Evolutionary conservation across 2,113 vertebrate genomes (phyloP).

Genomic region (Xenus cinereus): DNA sequence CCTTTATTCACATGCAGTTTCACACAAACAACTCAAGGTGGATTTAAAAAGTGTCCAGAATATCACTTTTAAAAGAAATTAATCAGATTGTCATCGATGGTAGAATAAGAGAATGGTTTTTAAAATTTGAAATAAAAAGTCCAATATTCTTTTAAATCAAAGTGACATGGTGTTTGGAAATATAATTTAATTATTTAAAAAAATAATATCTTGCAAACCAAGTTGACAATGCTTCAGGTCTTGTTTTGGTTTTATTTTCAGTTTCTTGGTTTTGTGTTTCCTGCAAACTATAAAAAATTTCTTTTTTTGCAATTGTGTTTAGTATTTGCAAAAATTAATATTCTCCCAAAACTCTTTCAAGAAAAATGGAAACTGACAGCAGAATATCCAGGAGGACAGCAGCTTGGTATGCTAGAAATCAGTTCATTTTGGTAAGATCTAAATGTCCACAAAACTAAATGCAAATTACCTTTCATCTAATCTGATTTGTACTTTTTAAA

Average conservation of each 20-base stretch:
- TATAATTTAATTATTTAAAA: not conserved
- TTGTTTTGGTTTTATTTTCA: not conserved
- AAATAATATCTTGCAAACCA: not conserved
- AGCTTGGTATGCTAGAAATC: not conserved
- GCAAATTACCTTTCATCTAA: not conserved
- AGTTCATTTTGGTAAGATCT: not conserved
- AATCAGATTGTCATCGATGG: not conserved
- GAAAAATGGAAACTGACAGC: not conserved
- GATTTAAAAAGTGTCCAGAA: not conserved
- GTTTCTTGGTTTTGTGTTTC: not conserved
- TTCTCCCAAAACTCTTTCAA: not conserved
- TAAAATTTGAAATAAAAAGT: not conserved
- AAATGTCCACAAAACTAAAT: not conserved
- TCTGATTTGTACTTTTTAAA: not conserved
- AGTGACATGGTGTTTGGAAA: not conserved
- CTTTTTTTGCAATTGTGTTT: not conserved
- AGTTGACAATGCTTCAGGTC: not conserved
- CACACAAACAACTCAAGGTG: accelerated
- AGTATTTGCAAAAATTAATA: not conserved
- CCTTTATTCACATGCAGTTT: not conserved
- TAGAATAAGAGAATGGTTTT: not conserved
- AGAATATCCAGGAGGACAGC: not conserved
- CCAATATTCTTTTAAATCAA: not conserved
- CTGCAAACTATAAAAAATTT: not conserved
- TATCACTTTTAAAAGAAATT: not conserved